Conservation (phyloP, 2,888 invertebrate species). For the Euphydryas editha region DNA sequence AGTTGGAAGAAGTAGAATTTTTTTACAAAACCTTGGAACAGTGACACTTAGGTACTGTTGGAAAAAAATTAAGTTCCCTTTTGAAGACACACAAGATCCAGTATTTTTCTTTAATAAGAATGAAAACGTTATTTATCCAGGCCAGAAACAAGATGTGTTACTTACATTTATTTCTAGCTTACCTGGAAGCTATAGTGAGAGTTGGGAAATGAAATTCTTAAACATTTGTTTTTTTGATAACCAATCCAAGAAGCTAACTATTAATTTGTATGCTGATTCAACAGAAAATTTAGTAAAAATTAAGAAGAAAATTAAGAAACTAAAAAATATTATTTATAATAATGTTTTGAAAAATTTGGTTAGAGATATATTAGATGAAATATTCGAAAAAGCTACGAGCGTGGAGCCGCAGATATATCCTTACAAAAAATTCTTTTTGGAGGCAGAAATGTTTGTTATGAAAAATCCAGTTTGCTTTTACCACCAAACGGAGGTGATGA, state of each 20-base stretch:
- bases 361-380: constrained; percentile 52
- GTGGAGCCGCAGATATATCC: constrained; percentile 62
- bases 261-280: constrained; percentile 68
- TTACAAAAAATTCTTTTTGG: constrained; percentile 66
- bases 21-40: constrained; percentile 79
- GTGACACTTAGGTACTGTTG: constrained; percentile 76
- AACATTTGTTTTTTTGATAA: constrained; percentile 70
- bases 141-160: constrained; percentile 67
- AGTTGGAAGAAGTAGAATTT: constrained; percentile 65
- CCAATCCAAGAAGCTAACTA: constrained; percentile 54
- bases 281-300: constrained; percentile 55
- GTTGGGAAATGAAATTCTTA: constrained; percentile 75
- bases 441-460: constrained; percentile 70
- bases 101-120: constrained; percentile 84
- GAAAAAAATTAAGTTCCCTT: constrained; percentile 64
- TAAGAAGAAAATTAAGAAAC: constrained; percentile 50
- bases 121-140: constrained; percentile 78
- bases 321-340: constrained; percentile 56
- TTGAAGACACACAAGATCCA: constrained; percentile 61
- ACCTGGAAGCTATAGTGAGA: constrained; percentile 69
- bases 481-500: constrained; percentile 70
- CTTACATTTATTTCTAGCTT: constrained; percentile 76
- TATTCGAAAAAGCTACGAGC: constrained; percentile 53
- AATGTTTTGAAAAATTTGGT: constrained; percentile 55
- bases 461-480: constrained; percentile 75